Percentiles rank a stretch among this genome's conserved stretches.
Evolutionary conservation across 2,113 vertebrate species (phyloP).

Genomic region (Hippocampus barbouri): DNA sequence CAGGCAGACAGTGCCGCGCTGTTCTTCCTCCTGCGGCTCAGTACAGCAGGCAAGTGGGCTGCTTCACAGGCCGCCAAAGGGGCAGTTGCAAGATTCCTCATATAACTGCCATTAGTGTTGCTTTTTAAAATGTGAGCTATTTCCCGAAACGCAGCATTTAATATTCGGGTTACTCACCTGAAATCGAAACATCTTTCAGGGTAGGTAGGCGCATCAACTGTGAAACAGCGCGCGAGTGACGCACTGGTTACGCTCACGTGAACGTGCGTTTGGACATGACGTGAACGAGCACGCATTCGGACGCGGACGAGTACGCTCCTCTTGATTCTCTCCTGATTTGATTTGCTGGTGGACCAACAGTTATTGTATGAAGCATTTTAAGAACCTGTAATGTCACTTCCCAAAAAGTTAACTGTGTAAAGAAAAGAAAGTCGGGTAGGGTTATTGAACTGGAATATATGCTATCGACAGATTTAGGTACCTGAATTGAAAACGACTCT

Average conservation of each 20-base stretch:
- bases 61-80: constrained; percentile 57
- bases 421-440: no score
- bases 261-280: constrained; percentile 23
- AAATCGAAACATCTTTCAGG: constrained; percentile 74
- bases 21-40: constrained; percentile 2
- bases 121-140: fast-evolving
- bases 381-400: background rate
- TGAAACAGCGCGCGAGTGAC: constrained; percentile 66
- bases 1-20: background rate
- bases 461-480: no score
- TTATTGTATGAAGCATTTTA: background rate
- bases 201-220: constrained; percentile 53
- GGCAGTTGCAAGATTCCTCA: constrained; percentile 11
- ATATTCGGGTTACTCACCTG: constrained; percentile 59
- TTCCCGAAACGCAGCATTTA: fast-evolving
- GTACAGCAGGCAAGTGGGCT: constrained; percentile 37
- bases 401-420: background rate
- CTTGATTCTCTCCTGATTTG: background rate
- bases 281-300: constrained; percentile 47
- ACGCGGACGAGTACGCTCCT: background rate
- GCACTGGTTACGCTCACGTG: constrained; percentile 46
- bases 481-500: no score
- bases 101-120: background rate
- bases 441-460: no score
- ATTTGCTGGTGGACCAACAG: background rate